Conservation (phyloP, 2,797 vertebrate species). For the Taenioides sp. region DNA sequence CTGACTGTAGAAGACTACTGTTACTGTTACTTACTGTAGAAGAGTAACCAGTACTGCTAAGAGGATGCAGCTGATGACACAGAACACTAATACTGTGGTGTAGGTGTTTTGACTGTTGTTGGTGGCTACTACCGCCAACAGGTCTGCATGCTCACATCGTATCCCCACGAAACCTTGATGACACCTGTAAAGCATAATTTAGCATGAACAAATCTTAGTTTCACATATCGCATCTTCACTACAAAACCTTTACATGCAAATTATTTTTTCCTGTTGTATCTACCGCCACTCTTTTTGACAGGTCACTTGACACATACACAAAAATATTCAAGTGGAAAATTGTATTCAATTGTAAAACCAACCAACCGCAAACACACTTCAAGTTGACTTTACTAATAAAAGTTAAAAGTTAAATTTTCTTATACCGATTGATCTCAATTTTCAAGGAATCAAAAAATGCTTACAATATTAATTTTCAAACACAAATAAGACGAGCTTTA, state of each 20-base stretch:
- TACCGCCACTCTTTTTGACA: too few relatives aligned
- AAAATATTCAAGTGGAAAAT: too few relatives aligned
- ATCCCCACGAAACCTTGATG: constrained; percentile 87
- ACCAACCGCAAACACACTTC: too few relatives aligned
- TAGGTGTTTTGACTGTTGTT: constrained; percentile 90
- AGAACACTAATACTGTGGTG: constrained; percentile 87
- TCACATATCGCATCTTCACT: background rate
- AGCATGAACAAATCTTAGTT: background rate
- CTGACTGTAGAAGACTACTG: too few relatives aligned
- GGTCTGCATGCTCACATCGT: constrained; percentile 92
- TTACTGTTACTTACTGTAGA: constrained; percentile 85
- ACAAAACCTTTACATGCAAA: background rate
- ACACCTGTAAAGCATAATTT: constrained; percentile 75
- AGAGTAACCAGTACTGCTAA: constrained; percentile 86
- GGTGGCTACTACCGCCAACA: constrained; percentile 92
- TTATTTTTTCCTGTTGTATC: background rate
- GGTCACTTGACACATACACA: too few relatives aligned
- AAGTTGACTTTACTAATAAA: too few relatives aligned
- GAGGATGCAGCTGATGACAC: constrained; percentile 83
- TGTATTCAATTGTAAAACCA: too few relatives aligned
- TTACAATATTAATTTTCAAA: background rate
- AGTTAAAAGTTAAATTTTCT: too few relatives aligned
- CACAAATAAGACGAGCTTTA: background rate
- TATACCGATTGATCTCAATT: background rate
- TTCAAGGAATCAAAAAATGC: background rate